A percentile compares a stretch with the other conserved stretches of the same genome.
Conservation (phyloP, 2,888 invertebrate genomes). For the Dolomedes plantarius region DNA sequence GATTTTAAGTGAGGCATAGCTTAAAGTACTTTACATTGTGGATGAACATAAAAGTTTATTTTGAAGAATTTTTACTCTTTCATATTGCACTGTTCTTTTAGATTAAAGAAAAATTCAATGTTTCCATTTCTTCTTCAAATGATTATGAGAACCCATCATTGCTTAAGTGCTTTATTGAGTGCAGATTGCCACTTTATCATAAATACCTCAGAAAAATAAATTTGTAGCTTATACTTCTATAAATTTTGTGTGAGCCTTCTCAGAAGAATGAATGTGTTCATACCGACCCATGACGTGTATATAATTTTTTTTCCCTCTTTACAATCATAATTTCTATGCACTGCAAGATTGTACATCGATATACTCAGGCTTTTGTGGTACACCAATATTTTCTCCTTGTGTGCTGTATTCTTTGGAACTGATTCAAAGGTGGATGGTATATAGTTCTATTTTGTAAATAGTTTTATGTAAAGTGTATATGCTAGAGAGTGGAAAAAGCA, state of each 20-base stretch:
- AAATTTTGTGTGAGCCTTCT: not conserved
- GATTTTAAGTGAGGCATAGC: too few relatives aligned
- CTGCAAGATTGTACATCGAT: not conserved
- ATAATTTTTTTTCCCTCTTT: not conserved
- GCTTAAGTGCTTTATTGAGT: slow-evolving; percentile 7
- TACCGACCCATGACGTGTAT: not conserved
- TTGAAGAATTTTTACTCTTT: too few relatives aligned
- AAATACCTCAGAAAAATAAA: not conserved
- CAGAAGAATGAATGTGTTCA: not conserved
- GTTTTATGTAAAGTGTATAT: too few relatives aligned
- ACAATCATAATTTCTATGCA: not conserved
- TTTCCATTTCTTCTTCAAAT: too few relatives aligned
- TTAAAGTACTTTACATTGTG: too few relatives aligned
- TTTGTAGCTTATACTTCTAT: not conserved
- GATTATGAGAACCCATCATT: too few relatives aligned
- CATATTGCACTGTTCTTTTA: too few relatives aligned
- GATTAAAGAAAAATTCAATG: too few relatives aligned
- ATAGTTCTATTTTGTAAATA: too few relatives aligned
- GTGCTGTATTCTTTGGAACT: not conserved
- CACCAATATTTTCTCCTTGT: not conserved
- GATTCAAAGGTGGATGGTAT: not conserved
- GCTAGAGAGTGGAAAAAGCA: too few relatives aligned
- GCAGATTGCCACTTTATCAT: not conserved
- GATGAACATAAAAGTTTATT: too few relatives aligned
- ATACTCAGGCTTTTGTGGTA: slow-evolving; percentile 7